phyloP scores from a whole-genome alignment of 2,113 vertebrate genomes.

The Antennarius striatus region DNA sequence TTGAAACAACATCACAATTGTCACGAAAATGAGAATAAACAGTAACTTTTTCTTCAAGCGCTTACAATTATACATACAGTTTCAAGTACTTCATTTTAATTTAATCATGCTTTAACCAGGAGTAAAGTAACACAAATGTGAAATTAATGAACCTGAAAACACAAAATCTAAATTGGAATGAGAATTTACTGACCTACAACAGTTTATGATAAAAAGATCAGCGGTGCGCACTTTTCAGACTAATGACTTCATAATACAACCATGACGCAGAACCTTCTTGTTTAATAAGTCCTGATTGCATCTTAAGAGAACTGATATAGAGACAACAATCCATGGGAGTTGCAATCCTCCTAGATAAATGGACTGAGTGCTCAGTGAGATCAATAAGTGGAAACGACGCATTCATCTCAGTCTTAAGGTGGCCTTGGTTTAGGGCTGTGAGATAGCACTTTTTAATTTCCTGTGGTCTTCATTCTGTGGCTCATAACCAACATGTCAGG shows the following conservation, averaged over 20 bases:
- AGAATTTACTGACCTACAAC: too few relatives aligned
- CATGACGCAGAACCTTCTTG: not conserved
- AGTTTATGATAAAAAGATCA: not conserved
- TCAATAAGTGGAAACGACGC: conserved; percentile 74
- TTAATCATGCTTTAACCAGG: too few relatives aligned
- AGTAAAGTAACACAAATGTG: too few relatives aligned
- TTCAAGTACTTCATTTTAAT: too few relatives aligned
- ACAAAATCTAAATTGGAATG: too few relatives aligned
- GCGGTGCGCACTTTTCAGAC: not conserved
- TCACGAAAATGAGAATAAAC: too few relatives aligned
- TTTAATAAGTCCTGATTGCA: conserved; percentile 30
- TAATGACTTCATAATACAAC: not conserved
- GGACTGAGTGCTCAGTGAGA: conserved; percentile 70
- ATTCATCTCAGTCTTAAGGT: conserved; percentile 70
- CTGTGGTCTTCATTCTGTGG: not conserved
- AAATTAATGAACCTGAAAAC: too few relatives aligned
- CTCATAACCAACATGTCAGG: not conserved
- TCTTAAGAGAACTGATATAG: conserved; percentile 30
- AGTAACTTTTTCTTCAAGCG: too few relatives aligned
- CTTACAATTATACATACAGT: too few relatives aligned
- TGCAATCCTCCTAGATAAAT: conserved; percentile 60
- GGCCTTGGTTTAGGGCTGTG: conserved; percentile 37
- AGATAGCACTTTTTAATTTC: conserved; percentile 7
- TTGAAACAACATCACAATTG: too few relatives aligned
- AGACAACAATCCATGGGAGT: conserved; percentile 38